Evolutionary conservation across 2,797 vertebrate genomes (phyloP).

Genomic region (Sebastes hubbsi): DNA sequence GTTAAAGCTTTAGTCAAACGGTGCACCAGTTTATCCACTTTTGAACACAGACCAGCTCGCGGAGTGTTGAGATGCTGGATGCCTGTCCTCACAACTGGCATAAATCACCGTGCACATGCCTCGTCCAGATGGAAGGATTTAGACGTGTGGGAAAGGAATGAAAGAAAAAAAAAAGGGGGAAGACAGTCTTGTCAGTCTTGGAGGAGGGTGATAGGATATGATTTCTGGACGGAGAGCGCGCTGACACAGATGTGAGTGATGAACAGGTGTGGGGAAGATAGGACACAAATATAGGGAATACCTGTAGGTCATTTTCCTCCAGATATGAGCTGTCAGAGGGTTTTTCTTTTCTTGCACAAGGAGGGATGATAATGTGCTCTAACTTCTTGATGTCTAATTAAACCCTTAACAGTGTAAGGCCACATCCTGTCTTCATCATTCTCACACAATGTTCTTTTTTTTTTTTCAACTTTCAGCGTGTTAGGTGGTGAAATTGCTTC

Average conservation of each 20-base stretch:
- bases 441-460: not conserved
- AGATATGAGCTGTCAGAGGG: constrained; percentile 15
- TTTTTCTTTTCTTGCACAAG: not conserved
- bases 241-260: constrained; percentile 30
- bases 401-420: constrained; percentile 2
- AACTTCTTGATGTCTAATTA: constrained; percentile 37
- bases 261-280: constrained; percentile 61
- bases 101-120: not conserved
- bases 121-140: constrained; percentile 74
- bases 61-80: constrained; percentile 27
- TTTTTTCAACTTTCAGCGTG: not conserved
- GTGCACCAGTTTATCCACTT: constrained; percentile 9
- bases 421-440: not conserved
- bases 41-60: constrained; percentile 26
- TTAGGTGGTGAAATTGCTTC: not conserved
- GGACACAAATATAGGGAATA: constrained; percentile 7
- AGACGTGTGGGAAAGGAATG: constrained; percentile 49
- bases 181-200: constrained; percentile 35
- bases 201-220: constrained; percentile 38
- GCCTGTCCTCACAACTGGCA: constrained; percentile 43
- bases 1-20: constrained; percentile 5
- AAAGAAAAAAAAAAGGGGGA: constrained; percentile 41
- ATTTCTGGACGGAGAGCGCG: constrained; percentile 34
- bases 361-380: not conserved
- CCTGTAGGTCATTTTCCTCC: constrained; percentile 36